These are phyloP conservation scores for Tenthredo mesomela DNA, from an alignment of 2,888 invertebrate species.

Conservation along the genomic window DNA sequence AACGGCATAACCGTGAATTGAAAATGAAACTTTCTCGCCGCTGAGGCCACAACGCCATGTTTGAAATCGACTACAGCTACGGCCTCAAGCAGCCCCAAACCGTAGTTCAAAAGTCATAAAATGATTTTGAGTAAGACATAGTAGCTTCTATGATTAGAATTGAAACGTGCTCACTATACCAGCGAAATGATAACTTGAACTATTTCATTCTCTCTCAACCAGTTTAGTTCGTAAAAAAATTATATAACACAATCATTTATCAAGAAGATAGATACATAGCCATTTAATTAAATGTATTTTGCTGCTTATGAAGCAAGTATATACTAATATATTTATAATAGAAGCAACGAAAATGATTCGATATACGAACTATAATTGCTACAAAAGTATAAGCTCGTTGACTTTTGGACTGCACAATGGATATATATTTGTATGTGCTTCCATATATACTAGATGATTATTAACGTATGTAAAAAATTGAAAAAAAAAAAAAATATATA, in stretches of 20 bases:
- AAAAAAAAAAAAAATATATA: constrained; percentile 34
- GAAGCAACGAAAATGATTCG: constrained; percentile 13
- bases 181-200: not conserved
- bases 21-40: not conserved
- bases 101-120: constrained; percentile 12
- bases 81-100: not conserved
- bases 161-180: not conserved
- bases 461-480: constrained; percentile 61
- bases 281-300: constrained; percentile 13
- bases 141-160: not conserved
- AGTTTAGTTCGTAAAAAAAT: not conserved
- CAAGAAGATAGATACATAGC: not conserved
- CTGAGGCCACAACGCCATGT: constrained; percentile 3
- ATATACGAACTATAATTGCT: not conserved
- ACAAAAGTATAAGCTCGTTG: constrained; percentile 31
- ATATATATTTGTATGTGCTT: constrained; percentile 69
- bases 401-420: constrained; percentile 43
- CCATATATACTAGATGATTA: constrained; percentile 64
- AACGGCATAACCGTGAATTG: not conserved
- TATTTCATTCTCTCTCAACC: not conserved
- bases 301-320: constrained; percentile 14
- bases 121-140: constrained; percentile 4
- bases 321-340: not conserved
- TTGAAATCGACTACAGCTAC: not conserved
- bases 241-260: not conserved